Percentiles rank a stretch among this genome's conserved stretches.
phyloP scores from a whole-genome alignment of 2,888 invertebrate species.

The Drosophila kambysellisi region DNA sequence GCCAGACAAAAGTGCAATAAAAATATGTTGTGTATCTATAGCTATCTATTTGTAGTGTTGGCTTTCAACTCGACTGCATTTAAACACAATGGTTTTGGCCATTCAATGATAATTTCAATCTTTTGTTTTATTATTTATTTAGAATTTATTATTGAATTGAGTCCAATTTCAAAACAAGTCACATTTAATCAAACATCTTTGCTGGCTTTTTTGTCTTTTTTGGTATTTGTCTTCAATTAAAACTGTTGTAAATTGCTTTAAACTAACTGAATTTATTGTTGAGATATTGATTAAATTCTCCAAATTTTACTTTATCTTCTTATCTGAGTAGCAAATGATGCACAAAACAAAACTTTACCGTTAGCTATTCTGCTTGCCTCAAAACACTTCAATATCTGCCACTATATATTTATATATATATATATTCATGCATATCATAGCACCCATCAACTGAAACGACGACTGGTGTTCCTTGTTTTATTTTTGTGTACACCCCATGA shows the following conservation, averaged over 20 bases:
- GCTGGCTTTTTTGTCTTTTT: background rate
- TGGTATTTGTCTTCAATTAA: background rate
- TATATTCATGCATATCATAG: background rate
- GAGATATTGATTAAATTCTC: background rate
- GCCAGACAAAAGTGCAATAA: constrained; percentile 32
- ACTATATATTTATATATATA: background rate
- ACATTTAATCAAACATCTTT: constrained; percentile 11
- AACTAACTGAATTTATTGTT: background rate
- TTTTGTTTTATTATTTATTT: constrained; percentile 29
- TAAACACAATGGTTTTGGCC: constrained; percentile 7
- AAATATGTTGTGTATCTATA: background rate
- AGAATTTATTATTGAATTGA: constrained; percentile 29
- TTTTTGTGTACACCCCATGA: constrained; percentile 7
- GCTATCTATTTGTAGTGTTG: background rate
- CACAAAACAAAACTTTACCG: too few species aligned
- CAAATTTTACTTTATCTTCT: background rate
- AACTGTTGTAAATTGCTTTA: background rate
- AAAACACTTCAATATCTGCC: background rate
- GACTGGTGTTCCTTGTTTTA: background rate
- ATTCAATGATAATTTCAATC: constrained; percentile 6
- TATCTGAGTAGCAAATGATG: background rate
- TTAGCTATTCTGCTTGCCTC: background rate
- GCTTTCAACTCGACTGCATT: background rate
- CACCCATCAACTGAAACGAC: background rate
- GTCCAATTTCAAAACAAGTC: constrained; percentile 3